phyloP scores from a whole-genome alignment of 2,888 invertebrate genomes.

The Panzeria rudis region DNA sequence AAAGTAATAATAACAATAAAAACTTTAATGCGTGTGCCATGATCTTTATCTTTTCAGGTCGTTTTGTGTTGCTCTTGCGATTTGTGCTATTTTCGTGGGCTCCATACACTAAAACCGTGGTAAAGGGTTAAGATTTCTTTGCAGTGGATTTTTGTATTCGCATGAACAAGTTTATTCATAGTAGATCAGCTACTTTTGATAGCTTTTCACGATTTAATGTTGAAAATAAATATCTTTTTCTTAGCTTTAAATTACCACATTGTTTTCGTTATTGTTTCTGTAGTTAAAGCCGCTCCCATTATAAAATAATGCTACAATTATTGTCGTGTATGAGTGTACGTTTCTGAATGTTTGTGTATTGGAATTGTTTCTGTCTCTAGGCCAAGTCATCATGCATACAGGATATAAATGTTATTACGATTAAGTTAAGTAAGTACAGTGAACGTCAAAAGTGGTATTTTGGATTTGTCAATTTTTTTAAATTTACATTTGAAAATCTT shows the following conservation, averaged over 20 bases:
- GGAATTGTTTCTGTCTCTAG: constrained; percentile 44
- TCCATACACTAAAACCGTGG: constrained; percentile 23
- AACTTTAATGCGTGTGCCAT: constrained; percentile 67
- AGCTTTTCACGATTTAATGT: constrained; percentile 69
- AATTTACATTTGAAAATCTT: background rate
- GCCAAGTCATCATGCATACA: constrained; percentile 47
- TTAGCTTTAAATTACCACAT: constrained; percentile 69
- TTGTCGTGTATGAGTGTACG: background rate
- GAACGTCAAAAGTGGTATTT: background rate
- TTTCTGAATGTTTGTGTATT: background rate
- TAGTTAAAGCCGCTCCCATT: constrained; percentile 65
- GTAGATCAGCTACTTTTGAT: constrained; percentile 69
- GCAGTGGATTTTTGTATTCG: constrained; percentile 23
- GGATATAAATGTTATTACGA: constrained; percentile 26
- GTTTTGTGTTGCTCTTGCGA: constrained; percentile 11
- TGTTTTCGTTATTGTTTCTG: constrained; percentile 48
- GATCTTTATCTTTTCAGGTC: constrained; percentile 65
- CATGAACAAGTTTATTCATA: constrained; percentile 36
- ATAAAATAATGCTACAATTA: constrained; percentile 45
- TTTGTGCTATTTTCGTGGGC: constrained; percentile 38
- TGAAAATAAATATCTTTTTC: constrained; percentile 65
- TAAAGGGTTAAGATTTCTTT: constrained; percentile 60
- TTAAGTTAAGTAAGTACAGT: constrained; percentile 27
- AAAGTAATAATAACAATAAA: constrained; percentile 50
- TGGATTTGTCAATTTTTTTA: background rate